Percentiles rank a stretch among this genome's conserved stretches.
Conservation (phyloP, 2,797 vertebrate species). For the Hirundo rustica region DNA sequence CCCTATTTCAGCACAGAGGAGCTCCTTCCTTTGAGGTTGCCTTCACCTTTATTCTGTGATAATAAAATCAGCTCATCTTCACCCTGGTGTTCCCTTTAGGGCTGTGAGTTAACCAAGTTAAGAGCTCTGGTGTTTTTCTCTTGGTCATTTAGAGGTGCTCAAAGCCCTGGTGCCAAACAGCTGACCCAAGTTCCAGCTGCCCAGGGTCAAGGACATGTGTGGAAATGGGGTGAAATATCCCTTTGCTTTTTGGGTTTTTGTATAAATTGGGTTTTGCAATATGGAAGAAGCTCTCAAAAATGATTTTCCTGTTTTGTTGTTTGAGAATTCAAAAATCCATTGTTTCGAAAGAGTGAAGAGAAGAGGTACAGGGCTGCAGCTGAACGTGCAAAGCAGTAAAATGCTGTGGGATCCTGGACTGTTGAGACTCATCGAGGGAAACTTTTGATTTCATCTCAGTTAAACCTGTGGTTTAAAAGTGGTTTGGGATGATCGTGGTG, state of each 20-base stretch:
- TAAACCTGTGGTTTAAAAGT: background rate
- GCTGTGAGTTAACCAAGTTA: background rate
- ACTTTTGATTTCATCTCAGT: background rate
- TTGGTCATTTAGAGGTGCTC: background rate
- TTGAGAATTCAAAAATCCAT: background rate
- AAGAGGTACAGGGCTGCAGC: background rate
- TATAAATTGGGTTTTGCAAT: background rate
- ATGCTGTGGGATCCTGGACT: background rate
- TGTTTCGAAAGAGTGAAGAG: background rate
- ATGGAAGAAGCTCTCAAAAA: background rate
- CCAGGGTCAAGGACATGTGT: fast-evolving
- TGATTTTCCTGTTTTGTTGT: background rate
- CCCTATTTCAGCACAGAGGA: background rate
- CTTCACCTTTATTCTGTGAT: background rate
- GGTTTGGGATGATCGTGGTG: fast-evolving
- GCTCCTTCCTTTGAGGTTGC: background rate
- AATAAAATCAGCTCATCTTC: background rate
- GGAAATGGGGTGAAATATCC: background rate
- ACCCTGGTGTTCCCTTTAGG: background rate
- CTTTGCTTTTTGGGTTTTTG: background rate
- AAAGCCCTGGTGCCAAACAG: background rate
- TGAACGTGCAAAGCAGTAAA: background rate
- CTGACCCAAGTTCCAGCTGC: fast-evolving
- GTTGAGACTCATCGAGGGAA: background rate
- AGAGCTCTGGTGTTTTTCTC: background rate